Conservation (phyloP, 1,140 invertebrate genomes). For the Drosophila lini region DNA sequence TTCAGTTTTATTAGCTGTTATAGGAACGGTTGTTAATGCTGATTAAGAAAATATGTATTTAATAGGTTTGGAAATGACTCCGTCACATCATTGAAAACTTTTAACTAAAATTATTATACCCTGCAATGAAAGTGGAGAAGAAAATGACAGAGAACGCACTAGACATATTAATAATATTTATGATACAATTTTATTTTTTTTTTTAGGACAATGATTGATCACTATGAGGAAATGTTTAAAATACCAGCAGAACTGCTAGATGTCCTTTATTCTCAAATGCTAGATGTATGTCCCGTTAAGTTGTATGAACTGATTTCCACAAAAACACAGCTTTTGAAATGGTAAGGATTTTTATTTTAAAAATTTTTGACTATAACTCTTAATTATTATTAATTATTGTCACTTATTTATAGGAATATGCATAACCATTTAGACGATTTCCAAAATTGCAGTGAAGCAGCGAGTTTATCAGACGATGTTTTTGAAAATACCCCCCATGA, state of each 20-base stretch:
- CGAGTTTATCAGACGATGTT: background rate
- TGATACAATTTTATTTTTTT: background rate
- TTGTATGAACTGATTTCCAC: conserved; percentile 84
- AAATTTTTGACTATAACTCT: background rate
- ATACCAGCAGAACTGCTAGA: conserved; percentile 92
- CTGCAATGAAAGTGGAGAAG: too few species aligned
- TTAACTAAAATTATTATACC: too few species aligned
- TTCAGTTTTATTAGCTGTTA: too few species aligned
- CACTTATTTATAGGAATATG: background rate
- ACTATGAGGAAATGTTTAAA: conserved; percentile 90
- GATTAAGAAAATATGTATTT: too few species aligned
- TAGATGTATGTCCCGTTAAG: conserved; percentile 92
- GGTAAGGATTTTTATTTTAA: conserved; percentile 28
- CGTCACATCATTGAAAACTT: too few species aligned
- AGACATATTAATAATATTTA: too few species aligned
- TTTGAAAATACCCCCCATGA: background rate
- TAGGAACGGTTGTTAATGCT: too few species aligned
- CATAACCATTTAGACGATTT: conserved; percentile 3
- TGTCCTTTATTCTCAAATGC: conserved; percentile 93
- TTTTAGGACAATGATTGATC: conserved; percentile 90
- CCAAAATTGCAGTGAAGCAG: background rate
- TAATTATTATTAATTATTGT: too few species aligned
- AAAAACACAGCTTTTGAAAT: conserved; percentile 26
- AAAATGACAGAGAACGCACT: too few species aligned
- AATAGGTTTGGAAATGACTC: too few species aligned